Evolutionary conservation across 1,140 invertebrate species (phyloP).

Genomic region (Diachasma alloeum): DNA sequence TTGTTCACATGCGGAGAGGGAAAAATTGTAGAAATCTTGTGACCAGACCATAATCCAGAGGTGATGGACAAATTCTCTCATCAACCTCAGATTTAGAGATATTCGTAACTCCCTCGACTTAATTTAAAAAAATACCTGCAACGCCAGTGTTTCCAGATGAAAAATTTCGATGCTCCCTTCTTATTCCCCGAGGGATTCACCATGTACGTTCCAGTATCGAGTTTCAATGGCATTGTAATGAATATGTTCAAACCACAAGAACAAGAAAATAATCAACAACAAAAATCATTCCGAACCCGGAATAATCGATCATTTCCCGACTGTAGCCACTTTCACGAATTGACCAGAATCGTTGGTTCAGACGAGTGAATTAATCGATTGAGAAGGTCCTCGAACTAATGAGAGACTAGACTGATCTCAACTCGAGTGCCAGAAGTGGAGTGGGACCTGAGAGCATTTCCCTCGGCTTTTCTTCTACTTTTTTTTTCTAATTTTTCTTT

Average conservation of each 20-base stretch:
- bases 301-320: neutral
- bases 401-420: neutral
- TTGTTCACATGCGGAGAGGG: too few relatives aligned
- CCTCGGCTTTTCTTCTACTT: neutral
- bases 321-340: neutral
- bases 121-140: slow-evolving; percentile 50
- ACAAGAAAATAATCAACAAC: neutral
- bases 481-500: neutral
- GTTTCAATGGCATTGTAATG: slow-evolving; percentile 57
- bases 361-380: neutral
- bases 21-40: too few relatives aligned
- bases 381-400: neutral
- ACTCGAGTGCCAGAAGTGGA: neutral
- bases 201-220: slow-evolving; percentile 61
- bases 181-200: slow-evolving; percentile 53
- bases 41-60: too few relatives aligned
- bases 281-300: neutral
- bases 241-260: slow-evolving; percentile 23
- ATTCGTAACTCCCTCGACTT: neutral
- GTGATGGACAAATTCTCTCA: too few relatives aligned
- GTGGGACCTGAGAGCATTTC: neutral
- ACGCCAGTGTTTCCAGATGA: slow-evolving; percentile 61
- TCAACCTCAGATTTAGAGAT: too few relatives aligned
- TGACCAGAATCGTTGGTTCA: neutral
- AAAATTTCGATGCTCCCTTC: slow-evolving; percentile 55